Base-by-base conservation (phyloP, 2,113 vertebrate genomes). In the Mustela lutreola region DNA sequence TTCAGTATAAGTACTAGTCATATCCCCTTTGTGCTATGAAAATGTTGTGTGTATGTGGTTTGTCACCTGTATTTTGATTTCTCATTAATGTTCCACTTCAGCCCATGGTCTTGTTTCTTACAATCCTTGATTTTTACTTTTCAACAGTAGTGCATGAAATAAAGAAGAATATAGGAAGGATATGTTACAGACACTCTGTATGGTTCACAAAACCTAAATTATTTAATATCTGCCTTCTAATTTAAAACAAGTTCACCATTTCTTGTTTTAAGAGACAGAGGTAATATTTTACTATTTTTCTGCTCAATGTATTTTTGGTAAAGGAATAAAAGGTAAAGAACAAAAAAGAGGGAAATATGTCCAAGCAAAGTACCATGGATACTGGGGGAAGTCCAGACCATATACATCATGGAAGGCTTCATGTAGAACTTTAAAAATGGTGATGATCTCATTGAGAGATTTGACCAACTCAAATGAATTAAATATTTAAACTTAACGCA, bases 1-100 rank as follows among this genome's bases (percentile, higher is more conserved):
- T 26, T 8, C 11, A 42, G 16, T 8, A 18, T n/a, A 75, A 92
- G 56, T 33, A 4, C 58, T 33, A 14, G 6, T 39, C 73, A 24
- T 28, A 89, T 85, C 15, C 7, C 60, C 11, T 28, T 50, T 31
- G 18, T 65, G 5, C 5, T 24, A 7, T 14, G 12, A n/a, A 42
- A 53, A 31, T 2, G 8, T 21, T 18, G 1, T 33, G 33, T 9
- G 21, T 33, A 5, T 42, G 8, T 16, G 2, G 9, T 71, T 4
- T 42, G 21, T 18, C 11, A 9, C 45, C 0, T 65, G 7, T 50
- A 7, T 60, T 94, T 28, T 89, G 26, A 58, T 39, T 84, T 80
- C 33, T 71, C 4, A 39, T 36, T 39, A 53, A 15, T 63, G 16
- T 2, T 45, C 2, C 8, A 80, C 84, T 65, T 45, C 22, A n/a